A percentile compares a stretch with the other conserved stretches of the same genome.
Conservation (phyloP, 2,113 vertebrate species). For the Strigops habroptila region DNA sequence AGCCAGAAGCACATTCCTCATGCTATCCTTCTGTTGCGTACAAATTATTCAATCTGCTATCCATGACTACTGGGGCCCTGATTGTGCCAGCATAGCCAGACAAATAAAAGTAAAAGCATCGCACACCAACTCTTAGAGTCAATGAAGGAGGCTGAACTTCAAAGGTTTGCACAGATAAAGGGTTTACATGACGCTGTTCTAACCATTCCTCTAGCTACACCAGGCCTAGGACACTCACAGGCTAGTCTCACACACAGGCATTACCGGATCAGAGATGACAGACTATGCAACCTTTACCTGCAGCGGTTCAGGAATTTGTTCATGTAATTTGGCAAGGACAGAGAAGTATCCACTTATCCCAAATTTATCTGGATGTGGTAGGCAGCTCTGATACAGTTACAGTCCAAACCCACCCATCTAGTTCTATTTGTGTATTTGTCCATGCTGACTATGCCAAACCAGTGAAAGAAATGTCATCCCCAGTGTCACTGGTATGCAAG, state of each 20-base stretch:
- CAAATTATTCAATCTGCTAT: not conserved
- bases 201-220: rapidly evolving
- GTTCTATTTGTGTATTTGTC: not conserved
- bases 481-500: not conserved
- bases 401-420: not conserved
- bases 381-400: not conserved
- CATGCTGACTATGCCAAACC: not conserved
- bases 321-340: not conserved
- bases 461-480: not conserved
- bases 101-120: not conserved
- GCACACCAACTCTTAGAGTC: not conserved
- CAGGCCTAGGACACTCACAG: not conserved
- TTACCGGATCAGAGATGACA: not conserved
- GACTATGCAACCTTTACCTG: not conserved
- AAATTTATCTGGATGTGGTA: not conserved
- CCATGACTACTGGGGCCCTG: not conserved
- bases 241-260: not conserved
- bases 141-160: not conserved
- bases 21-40: not conserved
- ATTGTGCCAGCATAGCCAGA: not conserved
- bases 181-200: not conserved
- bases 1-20: not conserved
- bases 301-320: not conserved
- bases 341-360: not conserved
- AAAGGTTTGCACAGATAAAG: not conserved